These are phyloP conservation scores for Encarsia formosa DNA, from an alignment of 2,888 invertebrate genomes.

Conservation along the genomic window DNA sequence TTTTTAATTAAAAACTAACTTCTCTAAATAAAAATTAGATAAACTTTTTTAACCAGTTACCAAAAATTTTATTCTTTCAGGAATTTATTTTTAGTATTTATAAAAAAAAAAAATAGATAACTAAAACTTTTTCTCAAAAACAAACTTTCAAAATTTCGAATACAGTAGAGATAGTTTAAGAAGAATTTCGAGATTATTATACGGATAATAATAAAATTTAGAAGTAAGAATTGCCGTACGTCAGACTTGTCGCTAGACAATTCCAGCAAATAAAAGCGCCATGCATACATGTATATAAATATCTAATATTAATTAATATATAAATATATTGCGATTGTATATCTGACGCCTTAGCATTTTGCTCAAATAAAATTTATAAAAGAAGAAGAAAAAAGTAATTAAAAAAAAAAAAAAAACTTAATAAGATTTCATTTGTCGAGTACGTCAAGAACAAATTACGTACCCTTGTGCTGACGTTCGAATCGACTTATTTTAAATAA, in stretches of 20 bases:
- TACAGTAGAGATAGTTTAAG: slow-evolving; percentile 13
- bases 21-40: too few relatives aligned
- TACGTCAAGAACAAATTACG: too few relatives aligned
- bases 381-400: too few relatives aligned
- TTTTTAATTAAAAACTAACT: too few relatives aligned
- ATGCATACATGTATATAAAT: slow-evolving; percentile 41
- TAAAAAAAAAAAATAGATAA: background rate
- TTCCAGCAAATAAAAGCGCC: slow-evolving; percentile 43
- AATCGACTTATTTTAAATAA: too few relatives aligned
- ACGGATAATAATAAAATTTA: slow-evolving; percentile 30
- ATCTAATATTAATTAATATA: too few relatives aligned
- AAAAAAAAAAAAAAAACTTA: too few relatives aligned
- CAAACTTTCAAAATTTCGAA: slow-evolving; percentile 1
- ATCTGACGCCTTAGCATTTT: slow-evolving; percentile 41
- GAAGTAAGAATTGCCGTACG: slow-evolving; percentile 30
- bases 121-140: slow-evolving; percentile 19
- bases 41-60: too few relatives aligned
- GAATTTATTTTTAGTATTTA: background rate
- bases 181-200: slow-evolving; percentile 29
- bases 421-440: too few relatives aligned
- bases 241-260: slow-evolving; percentile 43
- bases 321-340: slow-evolving; percentile 31
- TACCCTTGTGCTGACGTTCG: too few relatives aligned
- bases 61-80: background rate
- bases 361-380: too few relatives aligned